These are phyloP conservation scores for Eulithis testata DNA, from an alignment of 2,888 invertebrate species.

Conservation along the genomic window DNA sequence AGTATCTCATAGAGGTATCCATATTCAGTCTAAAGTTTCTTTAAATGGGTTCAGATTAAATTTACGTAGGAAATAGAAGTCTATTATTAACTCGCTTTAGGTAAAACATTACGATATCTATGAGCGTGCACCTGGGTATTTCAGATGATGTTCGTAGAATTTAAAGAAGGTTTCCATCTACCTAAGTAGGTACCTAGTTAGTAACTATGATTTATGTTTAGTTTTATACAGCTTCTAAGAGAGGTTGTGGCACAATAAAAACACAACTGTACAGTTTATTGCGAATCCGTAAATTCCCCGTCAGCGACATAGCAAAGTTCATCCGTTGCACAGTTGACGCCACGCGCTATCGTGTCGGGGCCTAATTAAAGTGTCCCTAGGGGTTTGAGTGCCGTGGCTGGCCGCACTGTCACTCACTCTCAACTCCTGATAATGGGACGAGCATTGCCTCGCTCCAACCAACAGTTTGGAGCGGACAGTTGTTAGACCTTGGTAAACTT, in stretches of 20 bases:
- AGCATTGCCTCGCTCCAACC: slow-evolving; percentile 16
- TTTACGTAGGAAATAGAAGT: slow-evolving; percentile 2
- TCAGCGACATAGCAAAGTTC: slow-evolving; percentile 29
- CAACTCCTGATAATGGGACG: slow-evolving; percentile 39
- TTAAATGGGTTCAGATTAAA: slow-evolving; percentile 17
- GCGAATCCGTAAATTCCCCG: slow-evolving; percentile 27
- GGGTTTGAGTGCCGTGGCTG: slow-evolving; percentile 41
- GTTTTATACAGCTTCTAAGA: not conserved
- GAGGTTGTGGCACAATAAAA: no score
- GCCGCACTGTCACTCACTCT: slow-evolving; percentile 51
- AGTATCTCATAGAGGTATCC: slow-evolving; percentile 46
- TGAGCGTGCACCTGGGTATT: no score
- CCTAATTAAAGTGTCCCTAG: slow-evolving; percentile 53
- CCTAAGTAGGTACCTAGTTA: no score
- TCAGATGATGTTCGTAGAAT: no score
- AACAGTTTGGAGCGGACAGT: slow-evolving; percentile 18
- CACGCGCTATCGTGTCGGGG: slow-evolving; percentile 31
- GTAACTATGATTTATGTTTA: no score
- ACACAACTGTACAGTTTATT: slow-evolving; percentile 15
- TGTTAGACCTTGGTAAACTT: slow-evolving; percentile 22
- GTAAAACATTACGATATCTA: no score
- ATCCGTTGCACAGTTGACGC: slow-evolving; percentile 31
- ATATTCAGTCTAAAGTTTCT: slow-evolving; percentile 28
- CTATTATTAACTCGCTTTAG: slow-evolving; percentile 5
- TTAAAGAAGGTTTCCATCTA: no score